These are phyloP conservation scores for Cerastis rubricosa DNA, from an alignment of 2,888 invertebrate species.

Conservation along the genomic window DNA sequence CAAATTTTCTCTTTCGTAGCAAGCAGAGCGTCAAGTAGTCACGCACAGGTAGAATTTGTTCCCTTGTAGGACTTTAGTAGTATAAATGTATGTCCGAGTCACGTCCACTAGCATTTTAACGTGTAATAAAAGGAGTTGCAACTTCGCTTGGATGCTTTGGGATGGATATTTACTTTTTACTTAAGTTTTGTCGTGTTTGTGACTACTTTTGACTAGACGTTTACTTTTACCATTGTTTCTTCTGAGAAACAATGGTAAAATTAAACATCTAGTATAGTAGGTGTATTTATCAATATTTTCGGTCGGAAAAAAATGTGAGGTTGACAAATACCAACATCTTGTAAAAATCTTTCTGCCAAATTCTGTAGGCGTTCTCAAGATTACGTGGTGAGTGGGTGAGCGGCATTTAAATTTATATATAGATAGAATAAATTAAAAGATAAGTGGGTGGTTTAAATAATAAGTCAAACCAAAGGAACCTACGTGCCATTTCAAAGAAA, in stretches of 20 bases:
- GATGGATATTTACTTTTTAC: neutral
- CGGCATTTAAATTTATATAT: neutral
- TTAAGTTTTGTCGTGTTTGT: neutral
- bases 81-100: slow-evolving; percentile 44
- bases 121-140: slow-evolving; percentile 38
- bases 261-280: too few species aligned
- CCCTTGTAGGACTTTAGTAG: slow-evolving; percentile 36
- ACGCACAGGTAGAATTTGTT: slow-evolving; percentile 61
- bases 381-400: neutral
- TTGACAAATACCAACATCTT: neutral
- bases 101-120: slow-evolving; percentile 47
- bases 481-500: neutral
- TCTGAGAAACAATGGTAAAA: too few species aligned
- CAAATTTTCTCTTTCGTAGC: slow-evolving; percentile 49
- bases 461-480: neutral
- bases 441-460: slow-evolving; percentile 8
- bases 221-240: neutral
- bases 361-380: neutral
- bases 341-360: neutral
- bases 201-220: neutral
- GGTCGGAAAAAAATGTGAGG: neutral
- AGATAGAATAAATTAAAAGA: neutral
- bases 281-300: neutral
- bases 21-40: slow-evolving; percentile 55
- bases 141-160: slow-evolving; percentile 10